phyloP scores from a whole-genome alignment of 2,113 vertebrate genomes.

The Clarias macrocephalus region DNA sequence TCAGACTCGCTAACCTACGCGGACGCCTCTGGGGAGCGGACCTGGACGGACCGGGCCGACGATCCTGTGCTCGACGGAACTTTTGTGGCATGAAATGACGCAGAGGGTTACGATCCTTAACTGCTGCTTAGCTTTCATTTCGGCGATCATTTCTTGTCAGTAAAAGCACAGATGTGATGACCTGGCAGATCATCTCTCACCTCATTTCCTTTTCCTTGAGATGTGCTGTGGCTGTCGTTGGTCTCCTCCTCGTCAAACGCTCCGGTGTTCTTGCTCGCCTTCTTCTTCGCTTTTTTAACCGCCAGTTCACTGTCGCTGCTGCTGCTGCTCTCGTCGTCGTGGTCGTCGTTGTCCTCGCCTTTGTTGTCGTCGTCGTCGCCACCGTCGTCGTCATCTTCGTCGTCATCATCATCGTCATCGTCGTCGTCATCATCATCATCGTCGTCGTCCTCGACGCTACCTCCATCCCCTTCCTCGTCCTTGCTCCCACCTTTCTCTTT shows the following conservation, averaged over 20 bases:
- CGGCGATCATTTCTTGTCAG: not conserved
- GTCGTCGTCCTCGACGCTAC: conserved; percentile 77
- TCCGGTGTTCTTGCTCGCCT: conserved; percentile 80
- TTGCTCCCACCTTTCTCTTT: conserved; percentile 83
- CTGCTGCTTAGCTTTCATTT: not conserved
- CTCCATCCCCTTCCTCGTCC: conserved; percentile 74
- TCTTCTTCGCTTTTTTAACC: conserved; percentile 81
- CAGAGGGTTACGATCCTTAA: not conserved
- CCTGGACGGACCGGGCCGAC: not conserved
- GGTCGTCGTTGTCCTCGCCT: conserved; percentile 80
- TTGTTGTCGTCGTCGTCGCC: conserved; percentile 73
- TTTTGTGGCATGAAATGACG: not conserved
- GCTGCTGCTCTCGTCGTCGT: conserved; percentile 73
- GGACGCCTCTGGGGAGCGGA: not conserved
- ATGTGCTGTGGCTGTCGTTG: conserved; percentile 95
- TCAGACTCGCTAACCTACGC: not conserved
- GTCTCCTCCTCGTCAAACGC: conserved; percentile 94
- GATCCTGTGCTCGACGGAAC: not conserved
- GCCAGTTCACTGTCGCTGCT: conserved; percentile 83
- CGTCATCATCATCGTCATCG: conserved; percentile 77
- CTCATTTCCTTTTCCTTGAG: conserved; percentile 95
- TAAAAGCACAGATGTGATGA: not conserved
- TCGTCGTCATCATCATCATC: conserved; percentile 76
- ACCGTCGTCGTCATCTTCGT: conserved; percentile 42
- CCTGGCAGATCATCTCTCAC: conserved; percentile 69